Evolutionary conservation across 1,140 invertebrate species (phyloP).

Genomic region (Dendroctonus ponderosae): DNA sequence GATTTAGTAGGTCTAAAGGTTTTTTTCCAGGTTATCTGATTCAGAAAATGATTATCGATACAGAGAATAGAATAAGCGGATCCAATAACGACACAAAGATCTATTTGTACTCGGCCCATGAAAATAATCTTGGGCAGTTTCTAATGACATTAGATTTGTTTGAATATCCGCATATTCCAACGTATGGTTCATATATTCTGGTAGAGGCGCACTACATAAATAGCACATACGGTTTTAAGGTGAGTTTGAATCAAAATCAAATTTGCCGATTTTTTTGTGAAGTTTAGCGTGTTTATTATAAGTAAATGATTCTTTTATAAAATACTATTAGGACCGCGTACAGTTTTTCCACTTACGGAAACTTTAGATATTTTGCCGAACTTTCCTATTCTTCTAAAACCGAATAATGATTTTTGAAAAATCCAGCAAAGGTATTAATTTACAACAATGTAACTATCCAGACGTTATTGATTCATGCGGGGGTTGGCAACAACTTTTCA

Average conservation of each 20-base stretch:
- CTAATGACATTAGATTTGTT: conserved; percentile 33
- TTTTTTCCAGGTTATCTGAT: conserved; percentile 8
- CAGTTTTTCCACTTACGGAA: no score
- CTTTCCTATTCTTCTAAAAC: no score
- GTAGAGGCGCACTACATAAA: conserved; percentile 38
- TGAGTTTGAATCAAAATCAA: conserved; percentile 7
- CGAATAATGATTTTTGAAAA: no score
- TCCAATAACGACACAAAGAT: conserved; percentile 31
- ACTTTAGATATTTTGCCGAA: no score
- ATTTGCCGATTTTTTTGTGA: no score
- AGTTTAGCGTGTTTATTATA: no score
- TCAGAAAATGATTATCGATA: conserved; percentile 40
- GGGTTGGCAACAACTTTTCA: no score
- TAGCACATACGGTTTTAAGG: conserved; percentile 35
- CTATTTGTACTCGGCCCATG: conserved; percentile 41
- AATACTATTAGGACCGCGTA: neutral
- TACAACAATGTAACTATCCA: no score
- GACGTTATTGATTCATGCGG: no score
- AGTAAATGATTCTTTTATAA: conserved; percentile 22
- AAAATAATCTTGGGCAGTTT: conserved; percentile 36
- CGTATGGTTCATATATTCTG: conserved; percentile 37
- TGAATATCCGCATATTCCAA: conserved; percentile 36
- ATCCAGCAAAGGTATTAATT: no score
- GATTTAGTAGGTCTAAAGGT: neutral
- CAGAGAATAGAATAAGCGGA: conserved; percentile 22